Conservation (phyloP, 2,797 vertebrate species). For the Spinibarbus caldwelli region DNA sequence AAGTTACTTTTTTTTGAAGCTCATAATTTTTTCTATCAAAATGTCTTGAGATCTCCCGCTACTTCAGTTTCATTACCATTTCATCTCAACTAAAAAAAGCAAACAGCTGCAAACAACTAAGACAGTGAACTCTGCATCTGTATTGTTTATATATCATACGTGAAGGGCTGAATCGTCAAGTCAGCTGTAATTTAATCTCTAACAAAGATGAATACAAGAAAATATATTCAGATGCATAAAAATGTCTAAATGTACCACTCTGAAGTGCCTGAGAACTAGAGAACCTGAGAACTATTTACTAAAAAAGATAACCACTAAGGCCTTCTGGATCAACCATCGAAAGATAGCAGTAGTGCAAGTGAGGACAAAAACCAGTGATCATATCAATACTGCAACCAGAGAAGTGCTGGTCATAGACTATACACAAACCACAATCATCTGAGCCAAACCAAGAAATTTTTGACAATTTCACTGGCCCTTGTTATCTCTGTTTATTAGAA, state of each 20-base stretch:
- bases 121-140: background rate
- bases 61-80: too few species aligned
- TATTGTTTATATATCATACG: background rate
- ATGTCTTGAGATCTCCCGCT: background rate
- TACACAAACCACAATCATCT: constrained; percentile 51
- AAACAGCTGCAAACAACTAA: background rate
- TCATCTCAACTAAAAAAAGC: background rate
- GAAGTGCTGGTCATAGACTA: constrained; percentile 4
- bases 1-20: background rate
- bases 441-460: constrained; percentile 57
- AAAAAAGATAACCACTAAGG: background rate
- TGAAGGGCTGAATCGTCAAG: background rate
- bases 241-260: background rate
- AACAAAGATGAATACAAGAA: background rate
- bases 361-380: constrained; percentile 34
- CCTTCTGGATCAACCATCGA: background rate
- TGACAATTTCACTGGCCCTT: constrained; percentile 44
- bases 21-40: background rate
- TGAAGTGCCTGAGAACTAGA: constrained; percentile 7
- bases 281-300: too few species aligned
- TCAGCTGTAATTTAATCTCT: background rate
- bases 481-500: constrained; percentile 61
- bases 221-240: background rate
- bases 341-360: constrained; percentile 20
- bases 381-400: constrained; percentile 29